phyloP scores from a whole-genome alignment of 2,113 vertebrate genomes.

The Calypte anna region DNA sequence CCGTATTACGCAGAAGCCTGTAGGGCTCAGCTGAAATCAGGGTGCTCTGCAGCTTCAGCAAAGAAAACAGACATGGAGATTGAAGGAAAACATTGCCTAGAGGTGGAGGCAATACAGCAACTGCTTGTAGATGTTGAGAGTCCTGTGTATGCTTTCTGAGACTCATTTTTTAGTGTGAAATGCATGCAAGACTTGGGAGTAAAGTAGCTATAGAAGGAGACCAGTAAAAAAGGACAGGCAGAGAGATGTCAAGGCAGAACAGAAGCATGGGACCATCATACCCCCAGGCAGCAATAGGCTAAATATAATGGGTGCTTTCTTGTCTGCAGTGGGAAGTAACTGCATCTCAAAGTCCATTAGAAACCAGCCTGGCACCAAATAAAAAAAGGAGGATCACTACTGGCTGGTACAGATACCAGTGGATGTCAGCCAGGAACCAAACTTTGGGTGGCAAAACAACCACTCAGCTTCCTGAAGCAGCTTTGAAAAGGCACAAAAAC shows the following conservation, averaged over 20 bases:
- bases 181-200: not conserved
- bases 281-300: not conserved
- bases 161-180: not conserved
- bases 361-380: not conserved
- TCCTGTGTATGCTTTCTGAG: not conserved
- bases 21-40: not conserved
- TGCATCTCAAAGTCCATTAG: not conserved
- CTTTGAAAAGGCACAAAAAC: not conserved
- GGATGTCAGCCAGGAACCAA: not conserved
- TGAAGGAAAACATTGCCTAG: not conserved
- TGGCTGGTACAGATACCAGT: not conserved
- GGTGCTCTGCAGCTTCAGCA: not conserved
- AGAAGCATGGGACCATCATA: not conserved
- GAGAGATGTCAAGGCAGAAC: not conserved
- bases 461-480: not conserved
- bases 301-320: not conserved
- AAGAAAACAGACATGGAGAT: not conserved
- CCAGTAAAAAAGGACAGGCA: not conserved
- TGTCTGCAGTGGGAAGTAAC: not conserved
- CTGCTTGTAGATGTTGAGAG: not conserved
- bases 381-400: fast-evolving
- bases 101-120: not conserved
- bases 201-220: not conserved
- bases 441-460: not conserved
- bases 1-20: not conserved